These are phyloP conservation scores for Tribolium freemani DNA, from an alignment of 2,888 invertebrate genomes.

Conservation along the genomic window DNA sequence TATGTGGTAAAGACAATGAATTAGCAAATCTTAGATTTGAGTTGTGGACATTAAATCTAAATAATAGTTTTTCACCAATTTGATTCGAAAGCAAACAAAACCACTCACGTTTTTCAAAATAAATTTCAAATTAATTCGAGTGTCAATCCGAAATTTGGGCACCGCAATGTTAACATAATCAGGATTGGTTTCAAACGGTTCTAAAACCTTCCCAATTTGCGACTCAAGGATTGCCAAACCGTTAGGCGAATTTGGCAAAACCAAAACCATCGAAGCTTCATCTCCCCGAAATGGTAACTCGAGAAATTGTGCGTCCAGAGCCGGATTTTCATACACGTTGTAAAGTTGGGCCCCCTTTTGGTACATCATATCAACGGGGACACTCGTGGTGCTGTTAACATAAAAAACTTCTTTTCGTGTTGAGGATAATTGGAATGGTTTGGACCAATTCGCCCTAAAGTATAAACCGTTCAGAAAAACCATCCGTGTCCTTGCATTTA, in stretches of 20 bases:
- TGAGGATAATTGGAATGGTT: constrained; percentile 26
- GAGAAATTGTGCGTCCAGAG: not conserved
- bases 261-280: constrained; percentile 3
- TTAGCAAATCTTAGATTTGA: too few relatives aligned
- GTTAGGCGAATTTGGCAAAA: not conserved
- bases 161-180: constrained; percentile 39
- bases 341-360: constrained; percentile 25
- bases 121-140: constrained; percentile 38
- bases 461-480: constrained; percentile 58
- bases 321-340: not conserved
- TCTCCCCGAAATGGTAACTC: not conserved
- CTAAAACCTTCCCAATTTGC: constrained; percentile 29
- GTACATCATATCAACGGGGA: constrained; percentile 53
- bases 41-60: too few relatives aligned
- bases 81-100: too few relatives aligned
- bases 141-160: constrained; percentile 47
- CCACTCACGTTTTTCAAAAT: constrained; percentile 21
- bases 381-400: constrained; percentile 25
- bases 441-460: constrained; percentile 53
- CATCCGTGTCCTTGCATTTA: constrained; percentile 48
- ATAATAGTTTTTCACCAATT: too few relatives aligned
- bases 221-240: not conserved
- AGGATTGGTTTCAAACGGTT: constrained; percentile 20
- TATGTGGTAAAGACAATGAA: too few relatives aligned
- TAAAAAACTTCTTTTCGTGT: constrained; percentile 47